Evolutionary conservation across 2,888 invertebrate species (phyloP), one percentile per base, ranked within the genome.

Genomic region (Dicranocentrus wangi): DNA sequence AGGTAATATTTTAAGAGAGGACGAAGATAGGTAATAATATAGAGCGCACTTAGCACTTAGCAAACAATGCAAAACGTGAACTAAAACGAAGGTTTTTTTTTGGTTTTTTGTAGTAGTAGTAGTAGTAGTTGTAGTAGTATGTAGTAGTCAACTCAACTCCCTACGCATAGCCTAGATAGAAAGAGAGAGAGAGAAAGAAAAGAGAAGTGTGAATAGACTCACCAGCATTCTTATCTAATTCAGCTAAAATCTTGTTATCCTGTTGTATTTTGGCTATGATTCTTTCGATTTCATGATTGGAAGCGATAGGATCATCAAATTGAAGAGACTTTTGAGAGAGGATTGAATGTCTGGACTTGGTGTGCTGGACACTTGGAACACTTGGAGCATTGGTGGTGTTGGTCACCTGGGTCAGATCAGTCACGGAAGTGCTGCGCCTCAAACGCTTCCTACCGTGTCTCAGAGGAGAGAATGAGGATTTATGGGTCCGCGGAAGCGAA

Each of bases 201-300:
- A 81, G 39, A 61, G 61, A 63, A 73, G 65, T 73, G 68, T 61
- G 47, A 66, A 68, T 61, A 69, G 78, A 84, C 86, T 86, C 86
- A 86, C 86, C 86, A 84, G 85, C 81, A 83, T 85, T 93, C 89
- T 95, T 95, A 89, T 97, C 96, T 88, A 96, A 90, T 89, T 97
- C 96, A 85, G 96, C 96, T 88, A 96, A 91, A 87, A 96, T 94
- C 85, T 87, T 87, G 86, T 89, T 89, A 85, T 92, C 91, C 88
- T 96, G 96, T 90, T 96, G 96, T 88, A 97, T 95, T 91, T 96
- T 96, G 87, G 96, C 96, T 94, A 97, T 96, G 89, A 97, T 95
- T 88, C 95, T 92, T 90, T 96, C 96, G 89, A 96, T 96, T 90
- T 96, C 96, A 87, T 86, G 83, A 84, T 84, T 85, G 78, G 85